phyloP scores from a whole-genome alignment of 1,140 invertebrate genomes.

The Pomacea maculata region DNA sequence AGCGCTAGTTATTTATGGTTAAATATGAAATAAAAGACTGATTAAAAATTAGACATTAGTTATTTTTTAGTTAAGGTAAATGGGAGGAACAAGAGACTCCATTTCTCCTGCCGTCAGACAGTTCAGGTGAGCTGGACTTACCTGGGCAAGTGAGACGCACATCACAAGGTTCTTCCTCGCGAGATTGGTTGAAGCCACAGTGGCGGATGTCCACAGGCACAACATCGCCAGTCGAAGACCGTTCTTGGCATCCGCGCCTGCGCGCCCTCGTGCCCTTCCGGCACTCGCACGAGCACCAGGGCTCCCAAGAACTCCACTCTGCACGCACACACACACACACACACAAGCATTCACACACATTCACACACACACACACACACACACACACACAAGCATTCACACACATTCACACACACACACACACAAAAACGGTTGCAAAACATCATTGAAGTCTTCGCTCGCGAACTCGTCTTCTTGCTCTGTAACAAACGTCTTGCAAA shows the following conservation, averaged over 20 bases:
- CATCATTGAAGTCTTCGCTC: background rate
- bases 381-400: background rate
- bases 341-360: background rate
- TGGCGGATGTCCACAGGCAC: background rate
- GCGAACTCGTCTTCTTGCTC: no score
- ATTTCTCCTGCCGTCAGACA: no score
- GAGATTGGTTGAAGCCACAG: background rate
- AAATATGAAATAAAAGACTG: no score
- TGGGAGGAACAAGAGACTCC: no score
- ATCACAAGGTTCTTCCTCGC: constrained; percentile 15
- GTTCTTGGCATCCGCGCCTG: background rate
- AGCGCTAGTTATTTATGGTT: no score
- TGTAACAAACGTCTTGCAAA: no score
- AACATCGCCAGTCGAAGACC: background rate
- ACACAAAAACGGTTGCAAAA: background rate
- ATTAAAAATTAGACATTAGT: no score
- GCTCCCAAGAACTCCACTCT: constrained; percentile 23
- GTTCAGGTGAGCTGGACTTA: background rate
- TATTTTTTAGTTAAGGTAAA: no score
- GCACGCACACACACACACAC: background rate
- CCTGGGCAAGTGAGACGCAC: background rate
- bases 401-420: constrained; percentile 8
- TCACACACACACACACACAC: constrained; percentile 17
- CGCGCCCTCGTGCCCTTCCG: background rate
- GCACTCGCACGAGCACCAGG: constrained; percentile 17